A percentile compares a stretch with the other conserved stretches of the same genome.
Evolutionary conservation across 37 sponge, comb jelly and placozoan genomes (phyloP).

Genomic region (Crambe crambe): DNA sequence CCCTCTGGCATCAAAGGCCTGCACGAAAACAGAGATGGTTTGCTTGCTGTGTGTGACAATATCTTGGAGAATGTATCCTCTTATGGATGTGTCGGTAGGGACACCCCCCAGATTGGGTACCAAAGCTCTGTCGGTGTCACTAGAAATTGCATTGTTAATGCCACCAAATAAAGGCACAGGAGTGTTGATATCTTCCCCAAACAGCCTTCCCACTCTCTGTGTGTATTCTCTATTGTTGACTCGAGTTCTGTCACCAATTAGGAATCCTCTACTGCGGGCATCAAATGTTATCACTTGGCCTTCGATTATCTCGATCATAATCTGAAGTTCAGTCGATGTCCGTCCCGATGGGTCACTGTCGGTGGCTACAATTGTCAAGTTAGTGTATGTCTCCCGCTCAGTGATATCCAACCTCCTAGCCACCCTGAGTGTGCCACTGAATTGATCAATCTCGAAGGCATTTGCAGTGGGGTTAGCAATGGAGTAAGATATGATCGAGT

Average conservation of each 20-base stretch:
- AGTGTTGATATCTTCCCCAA: constrained; percentile 33
- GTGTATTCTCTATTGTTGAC: background rate
- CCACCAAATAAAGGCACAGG: constrained; percentile 13
- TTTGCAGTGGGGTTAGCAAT: constrained; percentile 2
- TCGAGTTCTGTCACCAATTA: constrained; percentile 4
- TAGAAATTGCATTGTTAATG: constrained; percentile 19
- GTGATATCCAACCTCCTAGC: background rate
- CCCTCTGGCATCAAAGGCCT: constrained; percentile 34
- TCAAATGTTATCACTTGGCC: constrained; percentile 40
- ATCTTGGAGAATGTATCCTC: constrained; percentile 26
- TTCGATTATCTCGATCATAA: constrained; percentile 35
- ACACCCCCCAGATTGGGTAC: constrained; percentile 20
- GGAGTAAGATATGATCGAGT: constrained; percentile 36
- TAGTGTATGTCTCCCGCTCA: background rate
- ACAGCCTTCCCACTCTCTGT: constrained; percentile 40
- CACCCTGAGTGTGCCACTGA: constrained; percentile 44
- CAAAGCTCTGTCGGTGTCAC: background rate
- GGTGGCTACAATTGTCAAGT: constrained; percentile 20
- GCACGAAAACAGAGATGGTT: constrained; percentile 45
- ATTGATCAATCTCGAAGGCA: constrained; percentile 40
- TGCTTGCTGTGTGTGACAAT: constrained; percentile 17
- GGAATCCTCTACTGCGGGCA: constrained; percentile 13
- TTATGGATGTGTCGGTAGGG: background rate
- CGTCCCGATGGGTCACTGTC: constrained; percentile 25
- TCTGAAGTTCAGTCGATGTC: background rate